Conservation (phyloP, 2,113 vertebrate species). For the Petrocephalus zakoni region DNA sequence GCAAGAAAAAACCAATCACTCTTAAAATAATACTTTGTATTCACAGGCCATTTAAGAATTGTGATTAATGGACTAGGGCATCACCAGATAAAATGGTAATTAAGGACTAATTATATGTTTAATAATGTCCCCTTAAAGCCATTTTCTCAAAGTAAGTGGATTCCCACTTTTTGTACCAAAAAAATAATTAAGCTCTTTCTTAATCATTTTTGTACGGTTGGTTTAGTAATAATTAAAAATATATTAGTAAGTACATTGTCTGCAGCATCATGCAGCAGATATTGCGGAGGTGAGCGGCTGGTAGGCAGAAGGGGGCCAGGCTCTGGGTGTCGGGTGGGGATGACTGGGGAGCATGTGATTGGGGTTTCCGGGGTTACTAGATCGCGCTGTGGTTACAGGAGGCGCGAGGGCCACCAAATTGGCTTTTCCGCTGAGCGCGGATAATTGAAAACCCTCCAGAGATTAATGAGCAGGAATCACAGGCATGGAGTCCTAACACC, state of each 20-base stretch:
- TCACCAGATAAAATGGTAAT: slow-evolving; percentile 8
- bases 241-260: background rate
- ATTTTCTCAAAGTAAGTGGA: slow-evolving; percentile 8
- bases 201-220: slow-evolving; percentile 4
- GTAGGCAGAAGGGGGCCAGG: background rate
- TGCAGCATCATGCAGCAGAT: background rate
- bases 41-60: background rate
- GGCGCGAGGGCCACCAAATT: background rate
- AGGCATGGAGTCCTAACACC: background rate
- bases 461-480: slow-evolving; percentile 10
- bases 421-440: background rate
- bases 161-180: background rate
- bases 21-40: slow-evolving; percentile 11
- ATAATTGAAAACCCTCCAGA: background rate
- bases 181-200: slow-evolving; percentile 11
- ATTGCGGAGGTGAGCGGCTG: background rate
- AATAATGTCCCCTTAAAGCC: slow-evolving; percentile 7
- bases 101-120: slow-evolving; percentile 14
- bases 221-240: background rate
- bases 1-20: slow-evolving; percentile 3
- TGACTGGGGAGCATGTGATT: background rate
- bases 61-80: slow-evolving; percentile 19
- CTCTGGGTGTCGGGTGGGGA: background rate
- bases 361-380: background rate
- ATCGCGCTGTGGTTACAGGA: background rate